These are phyloP conservation scores for Stegophylla sp. DNA, from an alignment of 2,888 invertebrate species.

Conservation along the genomic window DNA sequence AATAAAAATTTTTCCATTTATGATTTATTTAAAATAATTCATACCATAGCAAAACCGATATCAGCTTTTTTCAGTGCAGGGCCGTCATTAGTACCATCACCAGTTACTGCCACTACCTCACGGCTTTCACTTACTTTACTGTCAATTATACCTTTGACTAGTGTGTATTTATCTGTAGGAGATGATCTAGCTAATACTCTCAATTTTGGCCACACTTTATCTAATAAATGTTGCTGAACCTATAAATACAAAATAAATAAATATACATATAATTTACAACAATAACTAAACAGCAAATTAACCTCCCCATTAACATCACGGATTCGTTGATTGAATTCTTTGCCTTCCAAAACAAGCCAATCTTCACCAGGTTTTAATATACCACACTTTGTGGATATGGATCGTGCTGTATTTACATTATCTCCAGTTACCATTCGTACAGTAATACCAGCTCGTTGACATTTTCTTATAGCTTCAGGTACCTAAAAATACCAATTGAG, in stretches of 20 bases:
- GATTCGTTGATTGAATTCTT: conserved; percentile 94
- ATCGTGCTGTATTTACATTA: conserved; percentile 97
- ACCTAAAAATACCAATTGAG: conserved; percentile 66
- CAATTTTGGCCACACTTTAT: conserved; percentile 96
- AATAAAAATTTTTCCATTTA: neutral
- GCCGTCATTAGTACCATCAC: conserved; percentile 98
- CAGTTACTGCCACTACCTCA: conserved; percentile 98
- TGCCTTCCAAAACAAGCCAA: conserved; percentile 94
- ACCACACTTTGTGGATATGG: conserved; percentile 97
- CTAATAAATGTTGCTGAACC: conserved; percentile 90
- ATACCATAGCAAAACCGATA: conserved; percentile 97
- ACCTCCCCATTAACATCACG: conserved; percentile 89
- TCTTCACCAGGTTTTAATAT: conserved; percentile 93
- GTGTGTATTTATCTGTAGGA: conserved; percentile 96
- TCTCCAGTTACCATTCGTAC: conserved; percentile 99
- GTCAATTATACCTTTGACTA: conserved; percentile 99
- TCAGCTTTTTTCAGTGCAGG: conserved; percentile 98
- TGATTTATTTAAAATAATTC: conserved; percentile 61
- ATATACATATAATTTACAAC: conserved; percentile 14
- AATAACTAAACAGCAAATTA: conserved; percentile 60
- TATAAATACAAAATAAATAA: conserved; percentile 64
- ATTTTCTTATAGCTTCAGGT: conserved; percentile 92
- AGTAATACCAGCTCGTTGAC: conserved; percentile 97
- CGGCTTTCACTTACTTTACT: conserved; percentile 86
- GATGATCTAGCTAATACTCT: conserved; percentile 96